These are phyloP conservation scores for Protodeltote pygarga DNA, from an alignment of 2,888 invertebrate species.

Conservation along the genomic window DNA sequence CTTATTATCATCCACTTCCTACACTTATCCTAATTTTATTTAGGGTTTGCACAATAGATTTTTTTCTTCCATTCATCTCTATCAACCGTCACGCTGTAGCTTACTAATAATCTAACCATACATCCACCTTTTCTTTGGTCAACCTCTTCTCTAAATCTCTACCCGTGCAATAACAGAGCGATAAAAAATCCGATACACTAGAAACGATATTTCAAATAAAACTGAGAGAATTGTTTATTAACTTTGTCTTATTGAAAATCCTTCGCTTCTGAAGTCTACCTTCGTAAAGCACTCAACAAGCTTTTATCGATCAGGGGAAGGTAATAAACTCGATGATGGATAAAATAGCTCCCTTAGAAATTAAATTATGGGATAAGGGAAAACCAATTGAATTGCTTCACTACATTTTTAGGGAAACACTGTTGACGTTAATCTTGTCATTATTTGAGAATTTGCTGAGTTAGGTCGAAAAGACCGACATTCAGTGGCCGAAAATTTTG, in stretches of 20 bases:
- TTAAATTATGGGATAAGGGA: conserved; percentile 41
- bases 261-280: conserved; percentile 10
- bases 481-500: too few relatives aligned
- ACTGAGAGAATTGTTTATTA: not conserved
- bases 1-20: too few relatives aligned
- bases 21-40: too few relatives aligned
- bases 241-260: conserved; percentile 4
- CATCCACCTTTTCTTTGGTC: too few relatives aligned
- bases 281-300: conserved; percentile 30
- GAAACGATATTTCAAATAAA: not conserved
- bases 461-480: too few relatives aligned
- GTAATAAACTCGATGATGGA: conserved; percentile 49
- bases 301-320: conserved; percentile 40
- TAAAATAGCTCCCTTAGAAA: conserved; percentile 47
- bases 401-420: conserved; percentile 10
- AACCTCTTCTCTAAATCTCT: too few relatives aligned
- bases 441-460: not conserved
- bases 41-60: too few relatives aligned
- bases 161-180: too few relatives aligned
- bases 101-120: too few relatives aligned
- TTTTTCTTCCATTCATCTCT: too few relatives aligned
- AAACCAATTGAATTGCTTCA: conserved; percentile 47
- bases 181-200: too few relatives aligned
- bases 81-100: too few relatives aligned
- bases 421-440: conserved; percentile 11